Percentiles rank a stretch among this genome's conserved stretches.
Evolutionary conservation across 2,888 invertebrate genomes (phyloP).

Genomic region (Drosophila setosimentum): DNA sequence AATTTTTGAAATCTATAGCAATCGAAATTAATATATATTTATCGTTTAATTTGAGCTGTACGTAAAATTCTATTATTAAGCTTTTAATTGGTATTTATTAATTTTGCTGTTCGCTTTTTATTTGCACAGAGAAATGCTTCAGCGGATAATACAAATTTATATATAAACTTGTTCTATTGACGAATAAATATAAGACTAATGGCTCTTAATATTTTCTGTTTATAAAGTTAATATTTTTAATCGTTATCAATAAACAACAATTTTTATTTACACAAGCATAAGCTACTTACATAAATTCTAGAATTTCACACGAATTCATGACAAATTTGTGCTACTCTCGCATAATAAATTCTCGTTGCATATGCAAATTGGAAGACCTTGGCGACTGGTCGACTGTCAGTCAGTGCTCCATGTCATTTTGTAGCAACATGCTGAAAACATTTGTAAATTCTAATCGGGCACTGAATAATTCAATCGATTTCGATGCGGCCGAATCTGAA

Average conservation of each 20-base stretch:
- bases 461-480: constrained; percentile 45
- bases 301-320: constrained; percentile 28
- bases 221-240: background rate
- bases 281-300: background rate
- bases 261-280: background rate
- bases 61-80: background rate
- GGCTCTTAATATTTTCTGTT: background rate
- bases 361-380: constrained; percentile 52
- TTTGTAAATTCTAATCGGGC: constrained; percentile 51
- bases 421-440: constrained; percentile 50
- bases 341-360: constrained; percentile 34
- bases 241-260: background rate
- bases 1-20: background rate
- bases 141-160: background rate
- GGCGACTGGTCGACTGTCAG: constrained; percentile 8
- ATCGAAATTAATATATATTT: background rate
- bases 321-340: constrained; percentile 28
- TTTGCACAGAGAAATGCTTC: background rate
- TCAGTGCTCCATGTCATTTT: constrained; percentile 39
- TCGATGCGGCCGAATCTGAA: constrained; percentile 1
- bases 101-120: background rate
- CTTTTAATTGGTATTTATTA: background rate
- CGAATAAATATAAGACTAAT: background rate
- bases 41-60: background rate
- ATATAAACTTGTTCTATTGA: background rate